Percentiles rank a stretch among this genome's conserved stretches.
phyloP scores from a whole-genome alignment of 2,888 invertebrate genomes.

The Uropetala carovei region DNA sequence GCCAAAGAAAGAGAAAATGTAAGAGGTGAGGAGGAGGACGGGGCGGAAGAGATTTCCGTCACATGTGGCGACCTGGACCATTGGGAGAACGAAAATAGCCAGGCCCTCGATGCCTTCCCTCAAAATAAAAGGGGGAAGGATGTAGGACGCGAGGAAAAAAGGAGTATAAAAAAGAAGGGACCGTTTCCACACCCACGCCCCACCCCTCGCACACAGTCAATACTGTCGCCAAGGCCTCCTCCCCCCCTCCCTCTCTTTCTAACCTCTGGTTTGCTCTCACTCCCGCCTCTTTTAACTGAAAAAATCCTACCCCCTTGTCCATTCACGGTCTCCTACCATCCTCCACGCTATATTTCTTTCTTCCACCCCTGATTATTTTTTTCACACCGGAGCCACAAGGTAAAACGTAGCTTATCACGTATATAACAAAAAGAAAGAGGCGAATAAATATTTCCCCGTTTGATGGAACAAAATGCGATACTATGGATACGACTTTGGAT shows the following conservation, averaged over 20 bases:
- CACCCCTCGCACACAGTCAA: neutral
- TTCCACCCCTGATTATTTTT: neutral
- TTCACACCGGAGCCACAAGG: neutral
- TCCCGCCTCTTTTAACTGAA: neutral
- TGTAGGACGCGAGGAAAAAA: slow-evolving; percentile 55
- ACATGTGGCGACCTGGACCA: slow-evolving; percentile 63
- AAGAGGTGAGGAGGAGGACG: neutral
- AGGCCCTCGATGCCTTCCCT: slow-evolving; percentile 54
- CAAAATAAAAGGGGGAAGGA: slow-evolving; percentile 52
- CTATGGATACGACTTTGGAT: neutral
- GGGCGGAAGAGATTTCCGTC: slow-evolving; percentile 51
- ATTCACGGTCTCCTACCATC: neutral
- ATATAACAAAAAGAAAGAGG: neutral
- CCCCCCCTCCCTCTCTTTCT: neutral
- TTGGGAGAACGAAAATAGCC: slow-evolving; percentile 61
- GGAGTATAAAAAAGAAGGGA: slow-evolving; percentile 11
- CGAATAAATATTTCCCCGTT: neutral
- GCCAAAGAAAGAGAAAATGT: neutral
- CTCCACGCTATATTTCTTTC: neutral
- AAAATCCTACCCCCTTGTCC: neutral
- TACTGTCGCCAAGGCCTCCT: slow-evolving; percentile 38
- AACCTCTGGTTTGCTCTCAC: neutral
- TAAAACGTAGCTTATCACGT: neutral
- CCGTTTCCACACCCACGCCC: slow-evolving; percentile 50
- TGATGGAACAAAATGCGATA: neutral